These are phyloP conservation scores for Incurvaria masculella DNA, from an alignment of 2,888 invertebrate genomes.

Conservation along the genomic window DNA sequence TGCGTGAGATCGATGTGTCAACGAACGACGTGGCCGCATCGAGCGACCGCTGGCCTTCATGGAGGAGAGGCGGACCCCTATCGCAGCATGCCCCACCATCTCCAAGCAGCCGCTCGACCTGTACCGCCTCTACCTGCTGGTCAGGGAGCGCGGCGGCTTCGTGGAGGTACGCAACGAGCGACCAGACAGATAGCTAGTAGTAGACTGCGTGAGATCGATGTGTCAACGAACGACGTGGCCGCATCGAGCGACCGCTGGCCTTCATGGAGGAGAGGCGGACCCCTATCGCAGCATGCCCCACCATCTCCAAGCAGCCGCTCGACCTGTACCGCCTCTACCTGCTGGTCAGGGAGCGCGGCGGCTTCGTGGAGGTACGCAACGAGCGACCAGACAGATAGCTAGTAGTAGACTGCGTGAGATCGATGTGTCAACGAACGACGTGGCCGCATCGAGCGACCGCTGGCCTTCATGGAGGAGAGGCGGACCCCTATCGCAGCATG, in stretches of 20 bases:
- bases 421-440: too few species aligned
- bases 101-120: constrained; percentile 99
- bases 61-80: constrained; percentile 94
- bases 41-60: constrained; percentile 93
- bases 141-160: constrained; percentile 97
- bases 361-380: constrained; percentile 96
- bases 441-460: constrained; percentile 91
- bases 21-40: constrained; percentile 93
- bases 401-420: too few species aligned
- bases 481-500: constrained; percentile 94
- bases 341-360: constrained; percentile 73
- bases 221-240: constrained; percentile 90
- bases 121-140: constrained; percentile 93
- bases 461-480: constrained; percentile 95
- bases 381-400: too few species aligned
- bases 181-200: too few species aligned
- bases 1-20: constrained; percentile 97
- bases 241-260: constrained; percentile 90
- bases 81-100: constrained; percentile 95
- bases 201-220: too few species aligned
- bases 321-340: not conserved
- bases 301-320: constrained; percentile 93
- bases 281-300: constrained; percentile 94
- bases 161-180: constrained; percentile 82
- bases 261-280: constrained; percentile 97